Evolutionary conservation across 2,113 vertebrate species (phyloP), one percentile per base, ranked within the genome.

Genomic region (Synchiropus splendidus): DNA sequence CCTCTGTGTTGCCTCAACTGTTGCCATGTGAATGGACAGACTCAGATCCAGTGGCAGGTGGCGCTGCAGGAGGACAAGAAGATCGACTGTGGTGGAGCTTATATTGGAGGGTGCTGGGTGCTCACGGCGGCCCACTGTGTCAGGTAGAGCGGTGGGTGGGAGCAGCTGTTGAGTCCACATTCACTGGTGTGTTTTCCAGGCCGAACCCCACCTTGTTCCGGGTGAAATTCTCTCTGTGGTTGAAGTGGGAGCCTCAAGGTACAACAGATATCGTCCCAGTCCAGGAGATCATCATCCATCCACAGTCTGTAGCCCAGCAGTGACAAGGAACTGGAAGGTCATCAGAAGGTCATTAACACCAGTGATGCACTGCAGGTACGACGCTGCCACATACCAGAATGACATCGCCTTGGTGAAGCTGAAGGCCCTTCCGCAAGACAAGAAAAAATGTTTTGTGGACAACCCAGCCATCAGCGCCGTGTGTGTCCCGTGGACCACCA

Each of bases 71-170:
- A 92, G 0, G 51, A 16, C 0, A 5, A 3, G 0, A 54, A 3
- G 0, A 61, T 93, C 12, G 76, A 81, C 72, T 98, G 94, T 47
- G 93, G 92, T 35, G 94, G 92, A 1, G 82, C 85, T 37, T 98
- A 90, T 38, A 90, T 98, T 2, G 92, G 92, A 17, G 90, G 88
- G 48, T 98, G 94, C 51, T 98, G 92, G 92, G 45, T 98, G 12
- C 11, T 98, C 68, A 97, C 94, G 1, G 94, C 94, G 12, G 94
- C 94, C 42, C 93, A 97, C 49, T 97, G 94, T 38, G 89, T 96
- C 83, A 90, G 91, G 92, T 94, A 27, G 72, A 54, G 42, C 30
- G 1, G 4, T 27, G 21, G 21, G 8, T 8, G 21, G 21, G 21
- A 8, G 21, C n/a, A n/a, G n/a, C n/a, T 27, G 21, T 8, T 5